Percentiles rank a stretch among this genome's conserved stretches.
Evolutionary conservation across 2,888 invertebrate genomes (phyloP).

Genomic region (Tachina lurida): DNA sequence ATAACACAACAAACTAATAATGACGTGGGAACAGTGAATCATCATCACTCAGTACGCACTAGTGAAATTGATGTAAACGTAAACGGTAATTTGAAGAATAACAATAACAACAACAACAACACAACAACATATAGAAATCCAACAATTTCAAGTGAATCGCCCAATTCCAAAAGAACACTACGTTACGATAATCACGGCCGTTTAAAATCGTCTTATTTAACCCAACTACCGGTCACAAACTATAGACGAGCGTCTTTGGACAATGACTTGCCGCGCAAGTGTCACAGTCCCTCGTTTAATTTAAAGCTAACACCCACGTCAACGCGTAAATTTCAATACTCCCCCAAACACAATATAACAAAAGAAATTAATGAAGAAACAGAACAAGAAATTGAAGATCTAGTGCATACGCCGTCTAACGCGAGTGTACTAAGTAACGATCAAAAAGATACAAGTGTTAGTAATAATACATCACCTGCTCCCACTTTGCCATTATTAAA

Average conservation of each 20-base stretch:
- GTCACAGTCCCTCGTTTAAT: slow-evolving; percentile 36
- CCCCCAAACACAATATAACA: slow-evolving; percentile 60
- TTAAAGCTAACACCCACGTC: slow-evolving; percentile 58
- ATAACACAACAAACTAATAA: slow-evolving; percentile 37
- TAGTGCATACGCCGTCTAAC: background rate
- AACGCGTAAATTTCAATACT: slow-evolving; percentile 67
- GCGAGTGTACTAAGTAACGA: slow-evolving; percentile 1
- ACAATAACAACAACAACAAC: background rate
- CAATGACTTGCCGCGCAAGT: slow-evolving; percentile 36
- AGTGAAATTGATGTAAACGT: background rate
- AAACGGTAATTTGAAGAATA: background rate
- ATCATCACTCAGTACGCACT: background rate
- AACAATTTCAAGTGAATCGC: slow-evolving; percentile 11
- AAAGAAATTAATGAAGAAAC: slow-evolving; percentile 66
- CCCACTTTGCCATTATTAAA: background rate
- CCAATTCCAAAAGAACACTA: slow-evolving; percentile 73
- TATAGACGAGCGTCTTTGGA: slow-evolving; percentile 57
- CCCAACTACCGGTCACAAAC: slow-evolving; percentile 65
- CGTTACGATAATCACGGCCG: slow-evolving; percentile 79
- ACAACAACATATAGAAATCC: slow-evolving; percentile 14
- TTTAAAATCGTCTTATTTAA: slow-evolving; percentile 74
- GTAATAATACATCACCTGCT: slow-evolving; percentile 25
- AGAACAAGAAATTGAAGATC: slow-evolving; percentile 61
- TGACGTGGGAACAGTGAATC: slow-evolving; percentile 8
- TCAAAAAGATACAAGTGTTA: background rate